Base-by-base conservation (phyloP, 2,797 vertebrate genomes). In the Limosa lapponica region DNA sequence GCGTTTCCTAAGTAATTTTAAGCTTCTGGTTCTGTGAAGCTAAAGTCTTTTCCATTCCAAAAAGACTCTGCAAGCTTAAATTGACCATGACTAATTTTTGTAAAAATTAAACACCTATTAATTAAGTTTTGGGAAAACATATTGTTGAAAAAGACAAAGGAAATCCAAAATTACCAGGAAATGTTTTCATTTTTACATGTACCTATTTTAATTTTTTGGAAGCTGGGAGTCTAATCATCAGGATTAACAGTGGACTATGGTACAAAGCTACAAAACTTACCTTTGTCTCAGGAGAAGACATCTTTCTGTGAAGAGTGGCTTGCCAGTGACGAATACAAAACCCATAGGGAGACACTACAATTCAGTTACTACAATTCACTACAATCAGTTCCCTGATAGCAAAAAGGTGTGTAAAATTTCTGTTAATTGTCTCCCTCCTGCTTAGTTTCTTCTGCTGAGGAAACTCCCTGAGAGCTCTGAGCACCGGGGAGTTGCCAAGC, bases 1-100 rank as follows among this genome's bases (percentile, higher is more conserved):
- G 19, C 5, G 23, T 82, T 91, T 86, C 27, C 36, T 77, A 52
- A 36, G 18, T 46, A 89, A 70, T 71, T 85, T 91, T 91, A 81
- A 64, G 20, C 44, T 86, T 87, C 67, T 69, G 25, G 5, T 65
- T 87, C 36, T 79, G 39, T 70, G 64, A 93, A 92, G 46, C 6
- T 13, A 82, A 85, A 85, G 27, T 5, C 4, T 62, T 32, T 87
- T 14, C 41, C 4, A 1, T 39, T 79, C 34, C 39, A 54, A 19
- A 82, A 74, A 71, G 30, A 25, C 4, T 12, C 32, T 55, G 61
- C 30, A 90, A 66, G 8, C 8, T 73, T 80, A 70, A 82, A 34
- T 15, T 48, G 28, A 75, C 51, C 36, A 48, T 81, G 36, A 49
- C 7, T 52, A 43, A 20, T 30, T 94, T 92, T 87, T 65, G 8